Evolutionary conservation across 2,797 vertebrate species (phyloP).

Genomic region (Spondyliosoma cantharus): DNA sequence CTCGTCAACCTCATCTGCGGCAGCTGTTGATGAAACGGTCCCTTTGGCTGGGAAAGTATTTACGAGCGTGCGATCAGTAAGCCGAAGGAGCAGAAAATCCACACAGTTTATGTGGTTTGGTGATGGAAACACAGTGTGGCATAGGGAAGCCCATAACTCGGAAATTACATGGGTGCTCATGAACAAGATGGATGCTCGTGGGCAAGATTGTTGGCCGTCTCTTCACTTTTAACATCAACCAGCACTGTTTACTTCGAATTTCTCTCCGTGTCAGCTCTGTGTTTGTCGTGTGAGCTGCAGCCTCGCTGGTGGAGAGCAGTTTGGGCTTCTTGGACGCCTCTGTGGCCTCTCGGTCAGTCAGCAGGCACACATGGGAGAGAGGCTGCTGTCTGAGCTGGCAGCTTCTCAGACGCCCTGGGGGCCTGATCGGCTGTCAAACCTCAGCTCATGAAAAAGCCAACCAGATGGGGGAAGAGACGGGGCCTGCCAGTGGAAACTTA

Average conservation of each 20-base stretch:
- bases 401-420: slow-evolving; percentile 66
- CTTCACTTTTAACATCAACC: slow-evolving; percentile 11
- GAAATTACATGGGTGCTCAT: slow-evolving; percentile 51
- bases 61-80: slow-evolving; percentile 59
- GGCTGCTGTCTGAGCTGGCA: slow-evolving; percentile 74
- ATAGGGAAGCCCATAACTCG: slow-evolving; percentile 50
- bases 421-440: slow-evolving; percentile 77
- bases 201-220: slow-evolving; percentile 27
- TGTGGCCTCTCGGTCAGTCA: slow-evolving; percentile 62
- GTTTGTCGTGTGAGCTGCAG: slow-evolving; percentile 26
- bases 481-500: slow-evolving; percentile 80
- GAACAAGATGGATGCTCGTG: slow-evolving; percentile 35
- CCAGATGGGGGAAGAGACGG: slow-evolving; percentile 74
- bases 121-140: slow-evolving; percentile 66
- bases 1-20: slow-evolving; percentile 34
- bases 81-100: slow-evolving; percentile 20
- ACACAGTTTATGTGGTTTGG: slow-evolving; percentile 52
- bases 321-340: slow-evolving; percentile 41
- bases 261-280: slow-evolving; percentile 17
- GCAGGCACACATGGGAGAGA: slow-evolving; percentile 57
- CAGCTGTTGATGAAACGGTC: slow-evolving; percentile 52
- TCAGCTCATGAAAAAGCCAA: slow-evolving; percentile 73
- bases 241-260: background rate
- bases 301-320: slow-evolving; percentile 36
- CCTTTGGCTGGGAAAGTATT: slow-evolving; percentile 46